phyloP scores from a whole-genome alignment of 2,797 vertebrate species.

The Cottoperca gobio region DNA sequence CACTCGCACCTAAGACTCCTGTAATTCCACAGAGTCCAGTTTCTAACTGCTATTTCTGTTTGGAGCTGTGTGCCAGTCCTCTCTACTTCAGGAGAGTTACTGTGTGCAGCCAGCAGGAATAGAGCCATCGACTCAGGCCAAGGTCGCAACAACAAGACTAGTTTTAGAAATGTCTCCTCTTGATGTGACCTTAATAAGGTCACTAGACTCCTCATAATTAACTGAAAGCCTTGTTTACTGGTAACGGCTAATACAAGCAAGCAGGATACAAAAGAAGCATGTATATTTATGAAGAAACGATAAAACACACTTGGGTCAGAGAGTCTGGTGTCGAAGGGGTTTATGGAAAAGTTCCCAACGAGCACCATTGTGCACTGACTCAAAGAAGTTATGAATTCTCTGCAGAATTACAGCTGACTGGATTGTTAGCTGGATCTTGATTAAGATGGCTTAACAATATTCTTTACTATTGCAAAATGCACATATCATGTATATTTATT shows the following conservation, averaged over 20 bases:
- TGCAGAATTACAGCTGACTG: neutral
- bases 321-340: neutral
- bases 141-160: conserved; percentile 26
- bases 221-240: conserved; percentile 11
- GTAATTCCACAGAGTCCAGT: conserved; percentile 18
- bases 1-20: conserved; percentile 18
- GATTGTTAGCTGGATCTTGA: neutral
- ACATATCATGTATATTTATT: conserved; percentile 19
- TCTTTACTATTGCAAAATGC: neutral
- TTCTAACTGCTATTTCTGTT: conserved; percentile 53
- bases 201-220: conserved; percentile 21
- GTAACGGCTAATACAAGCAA: neutral
- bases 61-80: conserved; percentile 24
- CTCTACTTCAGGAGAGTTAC: neutral
- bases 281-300: conserved; percentile 29
- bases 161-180: conserved; percentile 22
- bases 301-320: neutral
- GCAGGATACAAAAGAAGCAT: conserved; percentile 19
- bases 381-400: conserved; percentile 10
- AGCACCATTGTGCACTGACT: conserved; percentile 2
- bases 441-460: neutral
- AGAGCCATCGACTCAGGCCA: neutral
- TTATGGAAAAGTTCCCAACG: conserved; percentile 5
- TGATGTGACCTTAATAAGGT: conserved; percentile 19
- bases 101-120: conserved; percentile 27